A percentile compares a stretch with the other conserved stretches of the same genome.
Evolutionary conservation across 2,113 vertebrate species (phyloP).

Genomic region (Capreolus pygargus): DNA sequence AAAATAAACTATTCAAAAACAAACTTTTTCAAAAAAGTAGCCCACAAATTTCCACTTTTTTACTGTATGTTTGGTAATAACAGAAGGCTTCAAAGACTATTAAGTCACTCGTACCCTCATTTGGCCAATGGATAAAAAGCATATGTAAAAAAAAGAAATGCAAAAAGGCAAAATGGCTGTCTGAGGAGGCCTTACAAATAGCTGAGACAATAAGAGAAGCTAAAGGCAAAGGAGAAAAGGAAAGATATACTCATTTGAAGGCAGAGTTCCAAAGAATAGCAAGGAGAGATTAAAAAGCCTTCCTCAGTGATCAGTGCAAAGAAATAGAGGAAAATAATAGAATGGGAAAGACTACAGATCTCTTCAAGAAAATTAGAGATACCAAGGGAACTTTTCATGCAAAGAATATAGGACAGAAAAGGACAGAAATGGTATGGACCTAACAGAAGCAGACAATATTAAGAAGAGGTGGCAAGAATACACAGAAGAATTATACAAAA

Average conservation of each 20-base stretch:
- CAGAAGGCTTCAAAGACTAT: conserved; percentile 11
- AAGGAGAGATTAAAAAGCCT: neutral
- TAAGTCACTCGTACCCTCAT: conserved; percentile 3
- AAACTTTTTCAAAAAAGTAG: neutral
- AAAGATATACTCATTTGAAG: neutral
- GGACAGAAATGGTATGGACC: neutral
- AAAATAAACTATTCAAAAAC: neutral
- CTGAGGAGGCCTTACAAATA: neutral
- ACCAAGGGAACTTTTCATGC: neutral
- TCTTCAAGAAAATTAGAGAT: neutral
- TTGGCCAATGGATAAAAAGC: conserved; percentile 49
- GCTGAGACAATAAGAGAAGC: neutral
- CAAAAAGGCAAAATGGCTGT: neutral
- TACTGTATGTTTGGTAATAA: conserved; percentile 31
- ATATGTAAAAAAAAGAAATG: neutral
- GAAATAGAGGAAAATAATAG: neutral
- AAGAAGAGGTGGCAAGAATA: neutral
- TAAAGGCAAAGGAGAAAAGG: neutral
- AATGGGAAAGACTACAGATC: neutral
- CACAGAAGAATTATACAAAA: neutral
- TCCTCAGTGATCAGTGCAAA: neutral
- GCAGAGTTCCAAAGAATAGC: neutral
- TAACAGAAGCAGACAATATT: neutral
- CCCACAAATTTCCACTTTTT: neutral
- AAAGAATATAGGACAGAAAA: neutral